These are phyloP conservation scores for Drosophila ficusphila DNA, from an alignment of 1,140 invertebrate species.

Conservation along the genomic window DNA sequence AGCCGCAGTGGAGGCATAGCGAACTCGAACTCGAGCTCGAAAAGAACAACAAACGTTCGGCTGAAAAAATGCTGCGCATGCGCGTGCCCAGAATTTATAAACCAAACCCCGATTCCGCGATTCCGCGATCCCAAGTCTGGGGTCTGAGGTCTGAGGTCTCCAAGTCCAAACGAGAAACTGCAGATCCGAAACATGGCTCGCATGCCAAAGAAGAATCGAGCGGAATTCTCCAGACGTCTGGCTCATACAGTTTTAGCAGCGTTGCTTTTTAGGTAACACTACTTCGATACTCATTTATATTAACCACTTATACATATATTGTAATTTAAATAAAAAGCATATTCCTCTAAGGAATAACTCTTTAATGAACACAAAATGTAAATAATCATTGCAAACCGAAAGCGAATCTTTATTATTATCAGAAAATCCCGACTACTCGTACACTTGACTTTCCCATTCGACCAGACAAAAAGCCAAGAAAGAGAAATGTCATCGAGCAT, in stretches of 20 bases:
- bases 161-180: conserved; percentile 1
- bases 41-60: conserved; percentile 10
- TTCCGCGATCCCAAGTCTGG: background rate
- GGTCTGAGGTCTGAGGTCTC: background rate
- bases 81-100: conserved; percentile 34
- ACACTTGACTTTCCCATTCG: conserved; percentile 22
- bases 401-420: background rate
- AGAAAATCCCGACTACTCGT: background rate
- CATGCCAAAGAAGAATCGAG: conserved; percentile 22
- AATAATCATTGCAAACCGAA: background rate
- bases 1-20: conserved; percentile 1
- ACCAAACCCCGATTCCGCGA: conserved; percentile 10
- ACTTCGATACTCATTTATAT: no score
- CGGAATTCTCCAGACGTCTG: conserved; percentile 9
- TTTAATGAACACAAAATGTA: no score
- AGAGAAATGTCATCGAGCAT: conserved; percentile 32
- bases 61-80: conserved; percentile 56
- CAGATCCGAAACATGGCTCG: conserved; percentile 18
- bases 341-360: no score
- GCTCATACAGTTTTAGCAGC: conserved; percentile 4
- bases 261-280: no score
- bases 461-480: conserved; percentile 1
- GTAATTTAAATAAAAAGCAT: background rate
- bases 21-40: no score
- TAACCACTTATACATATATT: no score